Conservation (phyloP, 1,140 invertebrate species). For the Diuraphis noxia region DNA sequence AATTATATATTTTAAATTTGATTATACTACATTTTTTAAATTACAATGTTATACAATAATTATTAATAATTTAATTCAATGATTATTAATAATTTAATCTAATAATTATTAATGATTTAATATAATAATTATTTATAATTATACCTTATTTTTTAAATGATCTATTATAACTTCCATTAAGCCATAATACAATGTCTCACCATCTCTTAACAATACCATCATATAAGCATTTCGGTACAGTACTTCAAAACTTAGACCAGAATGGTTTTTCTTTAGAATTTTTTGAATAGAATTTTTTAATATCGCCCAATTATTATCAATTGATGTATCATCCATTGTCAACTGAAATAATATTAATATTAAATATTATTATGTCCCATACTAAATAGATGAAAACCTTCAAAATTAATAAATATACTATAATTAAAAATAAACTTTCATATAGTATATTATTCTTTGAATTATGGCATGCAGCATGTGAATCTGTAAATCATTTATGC, state of each 20-base stretch:
- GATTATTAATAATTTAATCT: too few species aligned
- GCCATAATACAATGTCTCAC: constrained; percentile 94
- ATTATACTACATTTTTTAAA: not conserved
- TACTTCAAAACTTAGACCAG: constrained; percentile 98
- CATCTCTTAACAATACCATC: constrained; percentile 99
- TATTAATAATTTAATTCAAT: too few species aligned
- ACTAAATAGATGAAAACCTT: not conserved
- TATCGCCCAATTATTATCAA: constrained; percentile 95
- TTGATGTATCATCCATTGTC: constrained; percentile 99
- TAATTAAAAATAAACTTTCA: too few species aligned
- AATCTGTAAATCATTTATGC: too few species aligned
- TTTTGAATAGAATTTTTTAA: constrained; percentile 99
- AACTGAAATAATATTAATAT: constrained; percentile 71
- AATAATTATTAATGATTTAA: too few species aligned
- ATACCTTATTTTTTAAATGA: constrained; percentile 92
- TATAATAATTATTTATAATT: too few species aligned
- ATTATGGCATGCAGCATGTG: too few species aligned
- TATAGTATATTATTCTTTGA: too few species aligned
- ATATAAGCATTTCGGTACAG: constrained; percentile 99
- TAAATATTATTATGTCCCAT: not conserved
- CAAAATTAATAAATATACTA: too few species aligned
- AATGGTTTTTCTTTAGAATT: constrained; percentile 99
- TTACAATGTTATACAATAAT: too few species aligned
- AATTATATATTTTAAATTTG: not conserved
- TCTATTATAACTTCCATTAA: constrained; percentile 96